A percentile compares a stretch with the other conserved stretches of the same genome.
phyloP scores from a whole-genome alignment of 2,888 invertebrate genomes.

The Ophion obscuratus region DNA sequence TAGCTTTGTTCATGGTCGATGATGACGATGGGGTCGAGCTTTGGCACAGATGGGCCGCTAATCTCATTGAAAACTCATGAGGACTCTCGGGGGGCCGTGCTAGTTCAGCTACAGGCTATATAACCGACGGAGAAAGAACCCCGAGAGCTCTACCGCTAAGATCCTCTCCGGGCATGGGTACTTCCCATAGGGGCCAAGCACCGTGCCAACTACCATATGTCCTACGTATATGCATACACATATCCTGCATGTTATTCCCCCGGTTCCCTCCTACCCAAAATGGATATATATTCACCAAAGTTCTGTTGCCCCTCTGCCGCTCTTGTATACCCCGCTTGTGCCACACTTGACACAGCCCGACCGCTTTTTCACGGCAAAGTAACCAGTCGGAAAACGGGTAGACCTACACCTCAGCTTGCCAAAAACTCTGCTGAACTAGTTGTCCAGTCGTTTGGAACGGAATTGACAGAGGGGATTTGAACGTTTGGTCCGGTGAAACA shows the following conservation, averaged over 20 bases:
- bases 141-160: slow-evolving; percentile 68
- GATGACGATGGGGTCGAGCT: slow-evolving; percentile 82
- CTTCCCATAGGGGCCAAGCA: slow-evolving; percentile 78
- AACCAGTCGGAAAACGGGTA: slow-evolving; percentile 13
- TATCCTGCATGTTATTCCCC: slow-evolving; percentile 60
- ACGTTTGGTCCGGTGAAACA: neutral
- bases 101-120: slow-evolving; percentile 61
- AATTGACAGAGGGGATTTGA: slow-evolving; percentile 10
- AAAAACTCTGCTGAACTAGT: neutral
- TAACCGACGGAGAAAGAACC: slow-evolving; percentile 67
- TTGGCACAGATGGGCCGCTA: slow-evolving; percentile 83
- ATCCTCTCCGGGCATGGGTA: slow-evolving; percentile 67
- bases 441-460: neutral
- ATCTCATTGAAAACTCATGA: slow-evolving; percentile 84
- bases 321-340: slow-evolving; percentile 9
- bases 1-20: slow-evolving; percentile 82
- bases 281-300: slow-evolving; percentile 30
- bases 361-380: neutral
- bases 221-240: slow-evolving; percentile 80
- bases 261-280: slow-evolving; percentile 34
- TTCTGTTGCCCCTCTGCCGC: slow-evolving; percentile 5
- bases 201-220: slow-evolving; percentile 83
- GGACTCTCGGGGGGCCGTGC: slow-evolving; percentile 79
- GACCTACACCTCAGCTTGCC: neutral
- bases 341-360: slow-evolving; percentile 19